Conservation (phyloP, 1,140 invertebrate species). For the Nomia melanderi region DNA sequence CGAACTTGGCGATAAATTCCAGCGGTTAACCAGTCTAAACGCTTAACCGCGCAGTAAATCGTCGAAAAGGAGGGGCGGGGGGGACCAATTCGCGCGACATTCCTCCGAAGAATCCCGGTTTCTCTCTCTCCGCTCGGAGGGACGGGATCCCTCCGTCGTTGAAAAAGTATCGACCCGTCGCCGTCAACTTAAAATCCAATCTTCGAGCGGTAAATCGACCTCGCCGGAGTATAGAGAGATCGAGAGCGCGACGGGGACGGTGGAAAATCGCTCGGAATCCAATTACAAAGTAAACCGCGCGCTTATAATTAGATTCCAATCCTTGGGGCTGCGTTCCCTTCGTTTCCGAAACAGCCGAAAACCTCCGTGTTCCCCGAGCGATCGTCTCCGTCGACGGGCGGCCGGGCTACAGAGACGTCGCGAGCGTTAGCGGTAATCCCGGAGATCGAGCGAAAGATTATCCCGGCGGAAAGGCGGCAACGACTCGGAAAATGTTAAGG, state of each 20-base stretch:
- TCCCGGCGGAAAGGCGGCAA: slow-evolving; percentile 58
- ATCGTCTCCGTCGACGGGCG: slow-evolving; percentile 17
- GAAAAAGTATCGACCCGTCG: background rate
- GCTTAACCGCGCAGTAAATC: slow-evolving; percentile 15
- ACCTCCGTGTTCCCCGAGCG: background rate
- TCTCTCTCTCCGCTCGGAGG: background rate
- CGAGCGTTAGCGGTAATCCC: slow-evolving; percentile 62
- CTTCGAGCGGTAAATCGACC: background rate
- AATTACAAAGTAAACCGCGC: slow-evolving; percentile 27
- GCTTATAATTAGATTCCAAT: slow-evolving; percentile 34
- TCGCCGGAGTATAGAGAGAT: too few species aligned
- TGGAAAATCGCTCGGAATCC: background rate
- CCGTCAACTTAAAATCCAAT: background rate
- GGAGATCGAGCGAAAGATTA: slow-evolving; percentile 68
- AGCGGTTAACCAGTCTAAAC: slow-evolving; percentile 31
- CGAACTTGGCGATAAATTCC: slow-evolving; percentile 27
- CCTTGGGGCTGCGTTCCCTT: background rate
- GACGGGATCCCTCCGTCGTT: background rate
- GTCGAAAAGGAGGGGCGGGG: background rate
- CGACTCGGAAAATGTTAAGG: slow-evolving; percentile 65
- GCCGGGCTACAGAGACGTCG: slow-evolving; percentile 23
- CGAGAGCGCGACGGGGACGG: too few species aligned
- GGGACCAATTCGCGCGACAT: background rate
- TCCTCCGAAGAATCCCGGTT: background rate
- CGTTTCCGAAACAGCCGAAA: too few species aligned